A percentile compares a stretch with the other conserved stretches of the same genome.
Conservation (phyloP, 2,797 vertebrate genomes). For the Aplochiton taeniatus region DNA sequence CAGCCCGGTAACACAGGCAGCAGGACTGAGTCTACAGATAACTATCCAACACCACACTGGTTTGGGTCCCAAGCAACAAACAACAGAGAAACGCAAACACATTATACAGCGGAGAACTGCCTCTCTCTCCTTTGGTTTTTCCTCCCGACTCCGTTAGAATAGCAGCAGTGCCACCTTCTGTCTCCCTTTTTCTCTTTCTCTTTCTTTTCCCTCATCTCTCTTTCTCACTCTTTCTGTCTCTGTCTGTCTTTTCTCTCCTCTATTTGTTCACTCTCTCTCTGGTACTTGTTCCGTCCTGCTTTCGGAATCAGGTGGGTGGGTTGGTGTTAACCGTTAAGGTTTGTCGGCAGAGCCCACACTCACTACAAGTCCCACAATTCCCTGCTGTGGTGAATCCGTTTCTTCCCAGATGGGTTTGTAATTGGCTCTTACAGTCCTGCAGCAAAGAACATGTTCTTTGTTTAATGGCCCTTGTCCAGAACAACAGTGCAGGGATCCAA, state of each 20-base stretch:
- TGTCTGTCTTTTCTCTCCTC: constrained; percentile 4
- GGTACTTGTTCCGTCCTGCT: not conserved
- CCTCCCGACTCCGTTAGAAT: constrained; percentile 51
- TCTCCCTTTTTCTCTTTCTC: constrained; percentile 37
- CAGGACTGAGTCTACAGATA: no score
- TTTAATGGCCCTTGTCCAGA: constrained; percentile 39
- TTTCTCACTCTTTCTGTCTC: not conserved
- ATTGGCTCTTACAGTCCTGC: constrained; percentile 43
- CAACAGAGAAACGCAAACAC: no score
- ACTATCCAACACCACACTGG: no score
- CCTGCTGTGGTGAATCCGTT: not conserved
- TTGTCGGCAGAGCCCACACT: not conserved
- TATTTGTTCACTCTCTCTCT: constrained; percentile 1
- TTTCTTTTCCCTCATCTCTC: constrained; percentile 12
- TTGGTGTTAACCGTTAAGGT: not conserved
- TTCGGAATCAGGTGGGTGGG: not conserved
- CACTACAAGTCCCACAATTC: not conserved
- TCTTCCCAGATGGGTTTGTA: constrained; percentile 41
- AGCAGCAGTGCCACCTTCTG: constrained; percentile 78
- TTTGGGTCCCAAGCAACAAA: no score
- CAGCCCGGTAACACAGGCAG: no score
- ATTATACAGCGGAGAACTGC: no score
- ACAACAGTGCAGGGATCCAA: constrained; percentile 4
- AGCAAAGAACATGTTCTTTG: constrained; percentile 40
- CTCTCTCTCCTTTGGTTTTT: constrained; percentile 22